Evolutionary conservation across 2,797 vertebrate species (phyloP).

Genomic region (Amniataba percoides): DNA sequence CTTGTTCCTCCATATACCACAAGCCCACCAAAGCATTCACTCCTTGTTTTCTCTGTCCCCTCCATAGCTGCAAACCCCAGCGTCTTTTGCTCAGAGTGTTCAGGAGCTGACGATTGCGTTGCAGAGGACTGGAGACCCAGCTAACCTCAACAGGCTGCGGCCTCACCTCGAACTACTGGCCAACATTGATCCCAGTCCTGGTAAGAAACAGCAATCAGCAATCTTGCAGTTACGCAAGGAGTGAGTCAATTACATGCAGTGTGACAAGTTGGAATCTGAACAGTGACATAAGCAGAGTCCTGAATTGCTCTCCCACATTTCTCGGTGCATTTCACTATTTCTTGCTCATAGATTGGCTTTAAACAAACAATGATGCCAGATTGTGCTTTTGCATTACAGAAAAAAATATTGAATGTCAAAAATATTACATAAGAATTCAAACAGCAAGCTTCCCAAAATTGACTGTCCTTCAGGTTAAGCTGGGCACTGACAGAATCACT

Average conservation of each 20-base stretch:
- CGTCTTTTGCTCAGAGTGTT: conserved; percentile 98
- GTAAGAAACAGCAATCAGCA: conserved; percentile 79
- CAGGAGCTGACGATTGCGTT: conserved; percentile 99
- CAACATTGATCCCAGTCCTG: conserved; percentile 99
- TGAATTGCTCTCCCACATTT: not conserved
- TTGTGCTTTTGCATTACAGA: not conserved
- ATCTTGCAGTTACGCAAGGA: not conserved
- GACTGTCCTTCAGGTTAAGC: not conserved
- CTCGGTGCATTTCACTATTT: not conserved
- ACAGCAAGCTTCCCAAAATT: not conserved
- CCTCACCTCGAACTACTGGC: conserved; percentile 97
- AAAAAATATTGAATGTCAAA: no score
- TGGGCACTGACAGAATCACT: not conserved
- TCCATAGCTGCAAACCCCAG: conserved; percentile 96
- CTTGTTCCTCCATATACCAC: not conserved
- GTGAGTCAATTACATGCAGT: not conserved
- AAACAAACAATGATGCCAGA: not conserved
- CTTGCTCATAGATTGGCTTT: not conserved
- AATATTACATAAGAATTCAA: not conserved
- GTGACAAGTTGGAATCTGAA: conserved; percentile 13
- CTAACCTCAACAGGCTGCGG: conserved; percentile 96
- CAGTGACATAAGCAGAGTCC: not conserved
- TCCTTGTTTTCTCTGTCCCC: not conserved
- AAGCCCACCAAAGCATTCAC: conserved; percentile 8
- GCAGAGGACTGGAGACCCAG: conserved; percentile 98